Evolutionary conservation across 2,888 invertebrate genomes (phyloP).

Genomic region (Oligia strigilis): DNA sequence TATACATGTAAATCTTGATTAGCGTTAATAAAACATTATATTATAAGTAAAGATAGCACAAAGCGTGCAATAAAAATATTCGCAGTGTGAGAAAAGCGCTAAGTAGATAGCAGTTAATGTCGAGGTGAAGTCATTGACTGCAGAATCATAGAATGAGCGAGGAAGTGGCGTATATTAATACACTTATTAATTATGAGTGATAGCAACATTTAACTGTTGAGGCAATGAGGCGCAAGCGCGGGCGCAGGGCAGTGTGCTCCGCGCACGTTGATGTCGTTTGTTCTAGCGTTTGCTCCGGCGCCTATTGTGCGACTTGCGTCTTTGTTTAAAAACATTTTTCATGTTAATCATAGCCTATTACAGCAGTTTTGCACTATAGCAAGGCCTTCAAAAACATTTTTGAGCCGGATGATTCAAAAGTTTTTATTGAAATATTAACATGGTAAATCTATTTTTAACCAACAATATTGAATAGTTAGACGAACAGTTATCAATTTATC

Average conservation of each 20-base stretch:
- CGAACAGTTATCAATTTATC: neutral
- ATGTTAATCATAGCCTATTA: conserved; percentile 15
- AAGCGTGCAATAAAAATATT: conserved; percentile 23
- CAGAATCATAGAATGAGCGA: conserved; percentile 30
- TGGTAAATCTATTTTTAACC: conserved; percentile 7
- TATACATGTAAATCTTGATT: conserved; percentile 25
- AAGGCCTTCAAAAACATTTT: neutral
- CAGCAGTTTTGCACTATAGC: neutral
- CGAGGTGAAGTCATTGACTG: conserved; percentile 64
- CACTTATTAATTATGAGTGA: conserved; percentile 61
- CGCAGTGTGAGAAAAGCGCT: conserved; percentile 40
- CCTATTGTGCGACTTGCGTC: conserved; percentile 39
- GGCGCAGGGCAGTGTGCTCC: conserved; percentile 65
- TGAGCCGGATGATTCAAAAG: neutral
- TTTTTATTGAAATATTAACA: neutral
- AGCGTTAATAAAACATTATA: conserved; percentile 22
- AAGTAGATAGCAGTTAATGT: conserved; percentile 42
- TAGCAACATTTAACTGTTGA: conserved; percentile 63
- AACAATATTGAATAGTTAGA: neutral
- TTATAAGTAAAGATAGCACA: conserved; percentile 23
- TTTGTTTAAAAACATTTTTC: conserved; percentile 43
- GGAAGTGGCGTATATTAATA: conserved; percentile 61
- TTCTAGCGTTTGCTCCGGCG: conserved; percentile 70
- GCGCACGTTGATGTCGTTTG: conserved; percentile 89
- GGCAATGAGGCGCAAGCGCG: conserved; percentile 67